Evolutionary conservation across 2,888 invertebrate species (phyloP).

Genomic region (Tipula lateralis): DNA sequence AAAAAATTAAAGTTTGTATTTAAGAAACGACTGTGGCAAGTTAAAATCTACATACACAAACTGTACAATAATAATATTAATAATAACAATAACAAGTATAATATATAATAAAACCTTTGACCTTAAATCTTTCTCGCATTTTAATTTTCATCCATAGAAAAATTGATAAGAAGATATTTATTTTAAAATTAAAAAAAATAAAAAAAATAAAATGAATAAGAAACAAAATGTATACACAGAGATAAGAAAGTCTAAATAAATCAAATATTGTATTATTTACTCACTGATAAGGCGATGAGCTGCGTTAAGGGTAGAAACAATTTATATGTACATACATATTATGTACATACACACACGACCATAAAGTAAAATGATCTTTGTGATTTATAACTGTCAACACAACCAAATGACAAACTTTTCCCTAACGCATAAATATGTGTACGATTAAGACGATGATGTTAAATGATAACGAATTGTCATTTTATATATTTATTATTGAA

Average conservation of each 20-base stretch:
- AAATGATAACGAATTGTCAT: background rate
- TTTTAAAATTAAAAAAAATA: background rate
- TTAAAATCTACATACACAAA: background rate
- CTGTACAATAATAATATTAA: background rate
- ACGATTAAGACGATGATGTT: background rate
- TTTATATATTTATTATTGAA: background rate
- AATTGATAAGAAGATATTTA: conserved; percentile 14
- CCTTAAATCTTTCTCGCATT: conserved; percentile 24
- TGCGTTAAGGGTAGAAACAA: background rate
- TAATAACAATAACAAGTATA: background rate
- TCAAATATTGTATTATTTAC: conserved; percentile 24
- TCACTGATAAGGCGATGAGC: background rate
- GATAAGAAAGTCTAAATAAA: conserved; percentile 15
- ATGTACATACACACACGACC: background rate
- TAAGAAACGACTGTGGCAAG: background rate
- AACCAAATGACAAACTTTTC: background rate
- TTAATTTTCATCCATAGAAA: conserved; percentile 19
- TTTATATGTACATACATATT: background rate
- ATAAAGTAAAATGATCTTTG: background rate
- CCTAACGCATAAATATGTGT: background rate
- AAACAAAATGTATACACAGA: background rate
- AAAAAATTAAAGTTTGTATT: background rate
- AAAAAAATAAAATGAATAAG: background rate
- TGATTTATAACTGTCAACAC: background rate
- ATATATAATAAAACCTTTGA: background rate